Conservation (phyloP, 2,797 vertebrate species). For the Parambassis ranga region DNA sequence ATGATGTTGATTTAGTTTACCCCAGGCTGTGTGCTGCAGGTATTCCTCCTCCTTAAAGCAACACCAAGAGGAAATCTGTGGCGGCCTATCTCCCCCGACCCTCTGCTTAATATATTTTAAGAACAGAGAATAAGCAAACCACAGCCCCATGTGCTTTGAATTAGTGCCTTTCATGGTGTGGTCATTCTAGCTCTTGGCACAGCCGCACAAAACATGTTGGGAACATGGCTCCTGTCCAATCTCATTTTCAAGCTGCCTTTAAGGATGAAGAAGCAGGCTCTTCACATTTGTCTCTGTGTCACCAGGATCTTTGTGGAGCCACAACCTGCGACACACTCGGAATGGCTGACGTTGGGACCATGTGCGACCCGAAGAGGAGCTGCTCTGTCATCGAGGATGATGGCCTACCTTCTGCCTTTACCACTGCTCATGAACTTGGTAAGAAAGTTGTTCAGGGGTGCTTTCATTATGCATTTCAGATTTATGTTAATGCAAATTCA, state of each 20-base stretch:
- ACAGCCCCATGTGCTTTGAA: conserved; percentile 32
- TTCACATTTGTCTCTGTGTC: conserved; percentile 16
- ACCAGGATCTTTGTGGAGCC: conserved; percentile 92
- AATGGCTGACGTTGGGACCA: conserved; percentile 97
- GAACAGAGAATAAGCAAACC: conserved; percentile 42
- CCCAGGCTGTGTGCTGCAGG: conserved; percentile 2
- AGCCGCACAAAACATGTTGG: not conserved
- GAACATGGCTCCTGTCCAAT: not conserved
- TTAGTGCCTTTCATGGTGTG: conserved; percentile 30
- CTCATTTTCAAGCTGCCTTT: not conserved
- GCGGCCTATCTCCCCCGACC: conserved; percentile 6
- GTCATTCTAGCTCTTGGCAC: conserved; percentile 5
- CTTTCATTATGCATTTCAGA: not conserved
- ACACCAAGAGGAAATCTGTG: conserved; percentile 11
- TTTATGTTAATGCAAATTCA: not conserved
- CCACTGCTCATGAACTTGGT: conserved; percentile 96
- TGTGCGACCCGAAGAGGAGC: conserved; percentile 97
- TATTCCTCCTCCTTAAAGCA: conserved; percentile 22
- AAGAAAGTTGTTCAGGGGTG: conserved; percentile 18
- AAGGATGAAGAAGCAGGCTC: not conserved
- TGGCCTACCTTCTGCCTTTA: conserved; percentile 94
- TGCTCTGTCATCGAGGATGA: conserved; percentile 98
- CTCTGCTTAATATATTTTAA: conserved; percentile 23
- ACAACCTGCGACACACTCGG: conserved; percentile 95
- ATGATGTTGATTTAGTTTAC: not conserved